These are phyloP conservation scores for Calliphora vicina DNA, from an alignment of 1,140 invertebrate species.

Conservation along the genomic window DNA sequence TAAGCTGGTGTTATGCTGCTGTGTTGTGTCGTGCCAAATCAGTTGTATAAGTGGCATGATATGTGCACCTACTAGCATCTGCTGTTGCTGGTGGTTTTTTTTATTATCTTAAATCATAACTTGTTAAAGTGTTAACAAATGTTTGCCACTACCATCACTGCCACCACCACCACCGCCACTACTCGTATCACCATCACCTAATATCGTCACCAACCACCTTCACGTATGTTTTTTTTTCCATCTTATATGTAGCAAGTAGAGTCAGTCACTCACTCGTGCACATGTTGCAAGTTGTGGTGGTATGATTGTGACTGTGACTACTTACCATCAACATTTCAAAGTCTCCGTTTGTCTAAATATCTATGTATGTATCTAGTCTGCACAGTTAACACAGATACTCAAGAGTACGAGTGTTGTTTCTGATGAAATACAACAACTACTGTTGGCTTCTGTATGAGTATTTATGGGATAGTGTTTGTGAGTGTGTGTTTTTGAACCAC, in stretches of 20 bases:
- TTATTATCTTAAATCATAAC: constrained; percentile 47
- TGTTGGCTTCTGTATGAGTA: neutral
- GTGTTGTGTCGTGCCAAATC: neutral
- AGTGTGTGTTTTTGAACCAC: no score
- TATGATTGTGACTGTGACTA: neutral
- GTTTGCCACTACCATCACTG: constrained; percentile 46
- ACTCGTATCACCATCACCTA: neutral
- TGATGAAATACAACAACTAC: neutral
- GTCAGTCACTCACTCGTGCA: neutral
- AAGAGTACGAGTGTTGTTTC: neutral
- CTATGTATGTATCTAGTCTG: neutral
- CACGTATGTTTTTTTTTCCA: neutral
- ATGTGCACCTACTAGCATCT: neutral
- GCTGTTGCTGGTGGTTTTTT: neutral
- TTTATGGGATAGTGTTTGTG: no score
- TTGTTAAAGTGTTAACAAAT: constrained; percentile 63
- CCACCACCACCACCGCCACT: constrained; percentile 36
- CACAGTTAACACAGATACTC: neutral
- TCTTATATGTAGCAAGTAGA: neutral
- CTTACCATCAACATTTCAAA: neutral
- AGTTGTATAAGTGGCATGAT: neutral
- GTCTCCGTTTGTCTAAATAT: neutral
- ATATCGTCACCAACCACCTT: neutral
- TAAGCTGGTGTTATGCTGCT: neutral
- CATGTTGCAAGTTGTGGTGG: neutral